Conservation (phyloP, 1,140 invertebrate genomes). For the Drosophila tristis region DNA sequence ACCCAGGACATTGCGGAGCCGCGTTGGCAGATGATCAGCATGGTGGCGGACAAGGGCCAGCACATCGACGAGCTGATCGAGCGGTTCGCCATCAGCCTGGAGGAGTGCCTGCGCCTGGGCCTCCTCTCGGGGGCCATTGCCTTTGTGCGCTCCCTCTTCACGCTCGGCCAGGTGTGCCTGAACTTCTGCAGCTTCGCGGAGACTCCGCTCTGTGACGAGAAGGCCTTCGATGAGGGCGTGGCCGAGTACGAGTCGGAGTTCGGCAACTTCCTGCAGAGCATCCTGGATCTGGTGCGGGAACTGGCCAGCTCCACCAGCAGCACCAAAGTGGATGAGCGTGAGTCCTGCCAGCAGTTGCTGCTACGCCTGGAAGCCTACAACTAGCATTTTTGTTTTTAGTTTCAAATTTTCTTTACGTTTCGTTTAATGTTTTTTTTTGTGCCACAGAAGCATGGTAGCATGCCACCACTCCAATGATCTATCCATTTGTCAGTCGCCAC, state of each 20-base stretch:
- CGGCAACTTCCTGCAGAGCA: slow-evolving; percentile 23
- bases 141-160: slow-evolving; percentile 52
- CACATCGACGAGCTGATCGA: slow-evolving; percentile 44
- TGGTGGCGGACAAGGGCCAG: slow-evolving; percentile 13
- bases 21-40: slow-evolving; percentile 33
- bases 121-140: slow-evolving; percentile 32
- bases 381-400: background rate
- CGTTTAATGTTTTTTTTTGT: background rate
- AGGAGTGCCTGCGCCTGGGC: slow-evolving; percentile 28
- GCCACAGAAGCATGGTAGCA: background rate
- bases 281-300: slow-evolving; percentile 46
- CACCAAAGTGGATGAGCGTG: slow-evolving; percentile 12
- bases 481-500: background rate
- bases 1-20: slow-evolving; percentile 41
- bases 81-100: slow-evolving; percentile 33
- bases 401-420: background rate
- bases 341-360: slow-evolving; percentile 45
- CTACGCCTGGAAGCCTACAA: slow-evolving; percentile 30
- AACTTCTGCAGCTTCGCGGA: slow-evolving; percentile 51
- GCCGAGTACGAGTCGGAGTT: slow-evolving; percentile 51
- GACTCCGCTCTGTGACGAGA: background rate
- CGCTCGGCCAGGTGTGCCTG: slow-evolving; percentile 58
- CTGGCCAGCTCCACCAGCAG: slow-evolving; percentile 15
- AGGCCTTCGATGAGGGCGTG: slow-evolving; percentile 8
- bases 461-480: too few relatives aligned